A percentile compares a stretch with the other conserved stretches of the same genome.
Conservation (phyloP, 1,140 invertebrate species). For the Bradysia coprophila region DNA sequence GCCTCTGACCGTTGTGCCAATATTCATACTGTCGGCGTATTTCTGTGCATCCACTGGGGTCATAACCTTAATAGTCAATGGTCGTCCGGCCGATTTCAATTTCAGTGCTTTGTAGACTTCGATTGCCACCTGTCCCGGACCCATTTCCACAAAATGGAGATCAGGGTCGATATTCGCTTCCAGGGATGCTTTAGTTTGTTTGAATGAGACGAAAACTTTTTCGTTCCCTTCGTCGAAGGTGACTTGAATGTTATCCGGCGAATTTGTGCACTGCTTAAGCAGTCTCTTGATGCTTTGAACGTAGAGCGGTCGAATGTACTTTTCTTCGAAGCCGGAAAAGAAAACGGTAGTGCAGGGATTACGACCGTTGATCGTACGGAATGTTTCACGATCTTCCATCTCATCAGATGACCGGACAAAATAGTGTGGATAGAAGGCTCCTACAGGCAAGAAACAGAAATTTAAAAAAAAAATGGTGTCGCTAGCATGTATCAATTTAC, state of each 20-base stretch:
- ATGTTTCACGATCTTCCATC: constrained; percentile 33
- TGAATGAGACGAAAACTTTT: constrained; percentile 40
- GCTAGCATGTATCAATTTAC: constrained; percentile 5
- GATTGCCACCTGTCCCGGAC: constrained; percentile 39
- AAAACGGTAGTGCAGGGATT: constrained; percentile 63
- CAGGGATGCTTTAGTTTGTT: constrained; percentile 6
- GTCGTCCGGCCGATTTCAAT: constrained; percentile 13
- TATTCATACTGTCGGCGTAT: background rate
- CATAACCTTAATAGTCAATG: background rate
- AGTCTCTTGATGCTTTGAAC: constrained; percentile 31
- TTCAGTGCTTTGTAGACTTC: constrained; percentile 66
- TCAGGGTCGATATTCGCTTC: constrained; percentile 8
- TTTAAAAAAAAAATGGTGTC: background rate
- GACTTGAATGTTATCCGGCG: constrained; percentile 30
- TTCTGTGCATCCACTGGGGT: background rate
- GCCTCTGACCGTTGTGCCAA: no score
- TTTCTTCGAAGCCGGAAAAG: constrained; percentile 38
- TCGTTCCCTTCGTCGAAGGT: constrained; percentile 33
- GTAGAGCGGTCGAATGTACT: constrained; percentile 58
- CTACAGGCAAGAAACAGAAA: constrained; percentile 11
- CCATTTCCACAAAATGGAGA: constrained; percentile 8
- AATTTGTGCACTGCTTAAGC: constrained; percentile 23
- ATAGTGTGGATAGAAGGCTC: constrained; percentile 86
- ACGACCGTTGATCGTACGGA: constrained; percentile 40
- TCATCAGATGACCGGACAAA: constrained; percentile 42